These are phyloP conservation scores for Bothrops jararaca DNA, from an alignment of 2,113 vertebrate species.

Conservation along the genomic window DNA sequence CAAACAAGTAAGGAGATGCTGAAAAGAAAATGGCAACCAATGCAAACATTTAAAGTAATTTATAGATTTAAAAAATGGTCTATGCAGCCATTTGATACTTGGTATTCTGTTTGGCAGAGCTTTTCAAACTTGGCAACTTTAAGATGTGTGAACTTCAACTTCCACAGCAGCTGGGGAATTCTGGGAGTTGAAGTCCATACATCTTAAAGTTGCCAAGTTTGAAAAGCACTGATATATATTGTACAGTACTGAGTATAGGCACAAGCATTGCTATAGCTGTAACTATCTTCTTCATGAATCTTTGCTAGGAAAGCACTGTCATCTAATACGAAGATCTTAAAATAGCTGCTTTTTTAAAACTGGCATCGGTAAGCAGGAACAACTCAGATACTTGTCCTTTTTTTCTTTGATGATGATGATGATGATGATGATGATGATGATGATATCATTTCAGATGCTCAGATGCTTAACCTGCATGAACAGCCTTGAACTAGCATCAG, in stretches of 20 bases:
- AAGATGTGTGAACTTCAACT: neutral
- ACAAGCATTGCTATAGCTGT: neutral
- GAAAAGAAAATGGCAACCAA: neutral
- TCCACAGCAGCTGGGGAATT: neutral
- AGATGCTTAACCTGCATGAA: neutral
- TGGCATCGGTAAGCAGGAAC: neutral
- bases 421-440: neutral
- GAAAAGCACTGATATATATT: neutral
- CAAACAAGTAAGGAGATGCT: neutral
- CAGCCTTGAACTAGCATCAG: neutral
- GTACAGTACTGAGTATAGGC: neutral
- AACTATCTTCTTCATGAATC: neutral
- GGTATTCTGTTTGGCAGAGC: neutral
- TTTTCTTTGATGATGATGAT: neutral
- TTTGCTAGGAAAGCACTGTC: no score
- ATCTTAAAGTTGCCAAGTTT: neutral
- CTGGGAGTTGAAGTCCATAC: neutral
- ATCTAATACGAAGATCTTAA: neutral
- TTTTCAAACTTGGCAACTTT: neutral
- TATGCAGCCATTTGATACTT: neutral
- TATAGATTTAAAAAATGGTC: neutral
- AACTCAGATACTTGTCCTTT: neutral
- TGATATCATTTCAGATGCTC: neutral
- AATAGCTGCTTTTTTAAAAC: neutral
- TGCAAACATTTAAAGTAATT: neutral